Base-by-base conservation (phyloP, 1,140 invertebrate genomes). In the Babylonia areolata region DNA sequence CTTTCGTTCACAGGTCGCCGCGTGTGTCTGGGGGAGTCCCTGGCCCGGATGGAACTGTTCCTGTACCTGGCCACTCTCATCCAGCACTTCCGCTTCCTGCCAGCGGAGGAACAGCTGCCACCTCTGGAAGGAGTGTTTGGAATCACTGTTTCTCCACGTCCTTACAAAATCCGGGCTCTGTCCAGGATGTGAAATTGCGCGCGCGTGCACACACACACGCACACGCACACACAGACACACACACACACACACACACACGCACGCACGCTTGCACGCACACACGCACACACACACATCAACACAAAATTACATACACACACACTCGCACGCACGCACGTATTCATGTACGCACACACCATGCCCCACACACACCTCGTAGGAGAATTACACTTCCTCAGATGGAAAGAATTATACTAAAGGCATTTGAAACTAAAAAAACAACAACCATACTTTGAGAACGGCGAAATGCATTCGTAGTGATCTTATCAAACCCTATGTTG, bases 21-120 rank as follows among this genome's bases (percentile, higher is more conserved):
- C 23, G 77, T 42, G 77, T 79, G 77, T 42, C 77, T 79, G 15
- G 77, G 77, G 31, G 77, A 79, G 77, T 40, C 77, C 20, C 37
- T 79, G 9, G 11, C 77, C 39, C 77, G 77, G 77, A 79, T 79
- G 77, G 77, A 79, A 31, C 77, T 79, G 77, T 79, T 79, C 35
- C 77, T 79, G 37, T 79, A 79, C 39, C 77, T 79, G 39, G 28
- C 77, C 37, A 79, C 37, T 31, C 15, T 79, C 17, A n/a, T 79
- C 11, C 77, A 79, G 77, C 37, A 79, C 39, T 79, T 79, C 77
- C 77, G 28, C 39, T 79, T 79, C 39, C 77, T 79, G 2, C 77
- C 77, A 79, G 31, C 77, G 39, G 77, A 79, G 11, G 77, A 28
- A 20, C 20, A 39, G 39, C 39, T 79, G 77, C 77, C 77, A 40